Percentiles rank a stretch among this genome's conserved stretches.
These are phyloP conservation scores for Vanessa cardui DNA, from an alignment of 2,888 invertebrate species.

Conservation along the genomic window DNA sequence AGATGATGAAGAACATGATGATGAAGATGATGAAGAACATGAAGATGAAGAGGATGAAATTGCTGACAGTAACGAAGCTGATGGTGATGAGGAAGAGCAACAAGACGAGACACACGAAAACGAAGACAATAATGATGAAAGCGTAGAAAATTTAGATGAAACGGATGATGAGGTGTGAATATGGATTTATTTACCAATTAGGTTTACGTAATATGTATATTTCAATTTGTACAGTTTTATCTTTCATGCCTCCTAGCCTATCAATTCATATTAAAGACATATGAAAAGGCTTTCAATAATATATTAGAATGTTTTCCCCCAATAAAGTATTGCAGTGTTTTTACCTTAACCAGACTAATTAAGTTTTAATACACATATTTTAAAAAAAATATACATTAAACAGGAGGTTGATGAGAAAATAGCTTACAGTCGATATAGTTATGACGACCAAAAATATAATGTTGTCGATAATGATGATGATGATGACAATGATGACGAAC, in stretches of 20 bases:
- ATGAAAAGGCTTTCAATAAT: not conserved
- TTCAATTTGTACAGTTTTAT: not conserved
- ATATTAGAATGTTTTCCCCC: not conserved
- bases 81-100: conserved; percentile 45
- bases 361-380: not conserved
- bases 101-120: conserved; percentile 48
- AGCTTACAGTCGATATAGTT: conserved; percentile 40
- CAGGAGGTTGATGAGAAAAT: conserved; percentile 30
- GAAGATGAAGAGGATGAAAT: conserved; percentile 50
- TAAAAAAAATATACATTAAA: conserved; percentile 15
- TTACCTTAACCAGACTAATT: not conserved
- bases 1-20: conserved; percentile 47
- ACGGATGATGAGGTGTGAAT: conserved; percentile 43
- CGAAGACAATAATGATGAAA: conserved; percentile 47
- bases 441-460: conserved; percentile 37
- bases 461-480: conserved; percentile 46
- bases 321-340: not conserved
- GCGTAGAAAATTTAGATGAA: conserved; percentile 39
- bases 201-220: not conserved
- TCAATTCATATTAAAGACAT: conserved; percentile 9
- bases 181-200: not conserved
- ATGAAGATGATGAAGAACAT: conserved; percentile 37
- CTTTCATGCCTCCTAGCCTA: not conserved
- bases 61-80: conserved; percentile 47
- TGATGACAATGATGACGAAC: conserved; percentile 48